These are phyloP conservation scores for Mormyrops attenuatus DNA, from an alignment of 2,797 vertebrate species.

Conservation along the genomic window DNA sequence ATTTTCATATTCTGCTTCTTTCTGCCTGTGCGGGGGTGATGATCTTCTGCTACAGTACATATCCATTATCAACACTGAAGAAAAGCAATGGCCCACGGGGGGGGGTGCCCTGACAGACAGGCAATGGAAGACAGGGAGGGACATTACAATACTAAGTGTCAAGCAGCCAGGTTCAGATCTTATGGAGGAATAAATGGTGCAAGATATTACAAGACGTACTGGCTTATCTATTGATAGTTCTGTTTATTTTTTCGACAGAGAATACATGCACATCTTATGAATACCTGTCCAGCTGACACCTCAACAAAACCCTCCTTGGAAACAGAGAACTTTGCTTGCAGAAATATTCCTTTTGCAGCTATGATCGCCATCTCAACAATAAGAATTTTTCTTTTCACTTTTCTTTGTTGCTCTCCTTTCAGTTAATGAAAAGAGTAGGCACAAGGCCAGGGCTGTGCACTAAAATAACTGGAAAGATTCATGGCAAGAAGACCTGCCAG, in stretches of 20 bases:
- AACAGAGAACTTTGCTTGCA: neutral
- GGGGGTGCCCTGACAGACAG: slow-evolving; percentile 60
- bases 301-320: neutral
- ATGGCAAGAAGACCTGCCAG: neutral
- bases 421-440: neutral
- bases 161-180: neutral
- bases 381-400: neutral
- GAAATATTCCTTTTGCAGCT: neutral
- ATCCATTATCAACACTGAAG: slow-evolving; percentile 78
- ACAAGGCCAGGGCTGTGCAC: neutral
- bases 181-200: neutral
- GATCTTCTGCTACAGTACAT: slow-evolving; percentile 71
- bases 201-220: neutral
- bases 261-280: neutral
- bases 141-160: slow-evolving; percentile 64
- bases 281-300: neutral
- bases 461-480: neutral
- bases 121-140: slow-evolving; percentile 72
- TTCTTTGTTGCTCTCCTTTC: neutral
- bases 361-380: neutral
- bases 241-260: neutral
- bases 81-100: slow-evolving; percentile 64
- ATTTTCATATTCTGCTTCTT: slow-evolving; percentile 81
- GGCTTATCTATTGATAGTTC: neutral
- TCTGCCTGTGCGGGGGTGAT: slow-evolving; percentile 67